Conservation (phyloP, 2,888 invertebrate species). For the Gortyna flavago region DNA sequence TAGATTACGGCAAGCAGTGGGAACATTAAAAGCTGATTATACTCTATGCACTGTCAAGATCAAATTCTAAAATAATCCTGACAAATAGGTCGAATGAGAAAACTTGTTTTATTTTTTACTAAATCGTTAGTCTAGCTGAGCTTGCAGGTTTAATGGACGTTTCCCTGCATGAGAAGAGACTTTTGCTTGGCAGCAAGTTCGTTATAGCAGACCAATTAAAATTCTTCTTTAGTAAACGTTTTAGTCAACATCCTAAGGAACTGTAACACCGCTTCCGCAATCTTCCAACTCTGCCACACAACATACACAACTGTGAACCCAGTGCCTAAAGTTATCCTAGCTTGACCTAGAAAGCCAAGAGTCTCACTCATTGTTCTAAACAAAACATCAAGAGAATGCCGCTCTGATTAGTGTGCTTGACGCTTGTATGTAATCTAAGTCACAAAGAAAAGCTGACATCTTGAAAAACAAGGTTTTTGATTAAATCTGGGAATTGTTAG, state of each 20-base stretch:
- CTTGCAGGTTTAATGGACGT: background rate
- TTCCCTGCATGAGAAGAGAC: background rate
- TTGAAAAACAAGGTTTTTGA: conserved; percentile 29
- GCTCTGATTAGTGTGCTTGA: conserved; percentile 57
- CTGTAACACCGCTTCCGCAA: background rate
- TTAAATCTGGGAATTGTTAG: conserved; percentile 38
- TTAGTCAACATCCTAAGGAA: background rate
- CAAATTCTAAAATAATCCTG: background rate
- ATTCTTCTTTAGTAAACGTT: background rate
- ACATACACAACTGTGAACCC: conserved; percentile 4
- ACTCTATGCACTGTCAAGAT: too few relatives aligned
- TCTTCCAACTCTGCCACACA: conserved; percentile 11
- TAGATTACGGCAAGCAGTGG: too few relatives aligned
- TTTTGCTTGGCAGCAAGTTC: background rate
- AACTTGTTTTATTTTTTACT: background rate
- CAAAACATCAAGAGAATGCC: conserved; percentile 55
- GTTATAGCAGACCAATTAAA: background rate
- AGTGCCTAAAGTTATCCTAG: conserved; percentile 41
- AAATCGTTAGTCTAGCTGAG: background rate
- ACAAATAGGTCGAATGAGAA: background rate
- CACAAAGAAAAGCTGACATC: conserved; percentile 33
- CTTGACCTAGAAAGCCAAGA: conserved; percentile 60
- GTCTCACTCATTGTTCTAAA: conserved; percentile 57
- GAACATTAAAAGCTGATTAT: too few relatives aligned
- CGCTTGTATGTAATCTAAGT: conserved; percentile 45